phyloP scores from a whole-genome alignment of 2,113 vertebrate genomes.

The Pygoscelis antarcticus region DNA sequence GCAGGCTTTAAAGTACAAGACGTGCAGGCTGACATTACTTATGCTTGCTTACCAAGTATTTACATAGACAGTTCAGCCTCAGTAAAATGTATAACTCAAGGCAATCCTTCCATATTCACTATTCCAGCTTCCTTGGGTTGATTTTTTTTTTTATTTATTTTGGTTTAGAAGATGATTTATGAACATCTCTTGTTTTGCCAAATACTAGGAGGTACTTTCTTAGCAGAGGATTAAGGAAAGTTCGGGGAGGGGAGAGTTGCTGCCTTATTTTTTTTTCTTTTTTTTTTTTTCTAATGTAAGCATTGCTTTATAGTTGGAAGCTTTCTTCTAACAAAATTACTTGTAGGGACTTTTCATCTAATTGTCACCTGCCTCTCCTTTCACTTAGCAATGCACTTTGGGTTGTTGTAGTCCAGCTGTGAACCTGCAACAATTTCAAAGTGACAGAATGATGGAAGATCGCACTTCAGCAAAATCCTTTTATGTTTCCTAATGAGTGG shows the following conservation, averaged over 20 bases:
- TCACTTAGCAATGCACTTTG: background rate
- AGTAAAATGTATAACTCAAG: background rate
- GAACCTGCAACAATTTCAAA: slow-evolving; percentile 19
- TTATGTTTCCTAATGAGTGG: slow-evolving; percentile 3
- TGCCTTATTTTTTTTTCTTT: rapidly evolving
- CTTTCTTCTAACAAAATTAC: background rate
- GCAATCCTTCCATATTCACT: background rate
- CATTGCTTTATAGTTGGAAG: background rate
- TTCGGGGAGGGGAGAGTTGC: rapidly evolving
- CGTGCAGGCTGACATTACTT: background rate
- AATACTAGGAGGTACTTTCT: background rate
- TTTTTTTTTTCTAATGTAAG: background rate
- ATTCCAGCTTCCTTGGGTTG: background rate
- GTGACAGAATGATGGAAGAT: slow-evolving; percentile 34
- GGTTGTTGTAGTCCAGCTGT: background rate
- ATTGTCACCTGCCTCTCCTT: background rate
- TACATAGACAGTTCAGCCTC: background rate
- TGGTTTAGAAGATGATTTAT: background rate
- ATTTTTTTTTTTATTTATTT: background rate
- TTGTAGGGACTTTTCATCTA: background rate
- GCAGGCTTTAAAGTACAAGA: background rate
- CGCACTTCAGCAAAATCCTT: slow-evolving; percentile 6
- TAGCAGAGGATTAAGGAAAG: background rate
- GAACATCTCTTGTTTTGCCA: background rate
- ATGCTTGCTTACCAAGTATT: background rate